phyloP scores from a whole-genome alignment of 1,140 invertebrate genomes.

The Ceratitis capitata region DNA sequence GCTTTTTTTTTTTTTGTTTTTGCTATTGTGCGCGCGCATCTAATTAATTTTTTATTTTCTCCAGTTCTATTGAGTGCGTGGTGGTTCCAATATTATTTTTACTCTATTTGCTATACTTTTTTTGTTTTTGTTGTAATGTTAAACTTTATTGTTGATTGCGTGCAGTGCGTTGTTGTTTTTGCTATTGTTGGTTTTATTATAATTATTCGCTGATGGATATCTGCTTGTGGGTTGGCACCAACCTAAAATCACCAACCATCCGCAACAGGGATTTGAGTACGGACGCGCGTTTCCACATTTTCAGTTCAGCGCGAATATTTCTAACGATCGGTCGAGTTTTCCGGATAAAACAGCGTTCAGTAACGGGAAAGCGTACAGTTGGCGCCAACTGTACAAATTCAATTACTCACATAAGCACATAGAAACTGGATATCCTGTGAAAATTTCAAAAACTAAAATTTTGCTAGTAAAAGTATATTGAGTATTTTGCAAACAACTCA shows the following conservation, averaged over 20 bases:
- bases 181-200: constrained; percentile 10
- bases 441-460: neutral
- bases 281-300: constrained; percentile 44
- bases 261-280: constrained; percentile 36
- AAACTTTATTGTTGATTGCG: constrained; percentile 4
- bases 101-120: neutral
- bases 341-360: neutral
- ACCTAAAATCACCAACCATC: constrained; percentile 41
- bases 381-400: neutral
- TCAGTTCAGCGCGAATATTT: constrained; percentile 62
- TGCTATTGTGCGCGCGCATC: constrained; percentile 20
- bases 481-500: neutral
- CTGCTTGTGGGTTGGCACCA: constrained; percentile 37
- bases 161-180: neutral
- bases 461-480: neutral
- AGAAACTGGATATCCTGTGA: constrained; percentile 1
- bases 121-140: neutral
- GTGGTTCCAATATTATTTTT: neutral
- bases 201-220: neutral
- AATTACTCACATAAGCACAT: too few relatives aligned
- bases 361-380: constrained; percentile 12
- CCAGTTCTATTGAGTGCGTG: neutral
- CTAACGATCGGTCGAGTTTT: constrained; percentile 62
- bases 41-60: constrained; percentile 30
- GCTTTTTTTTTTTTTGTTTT: neutral